These are phyloP conservation scores for Eupeodes luniger DNA, from an alignment of 2,888 invertebrate genomes.

Conservation along the genomic window DNA sequence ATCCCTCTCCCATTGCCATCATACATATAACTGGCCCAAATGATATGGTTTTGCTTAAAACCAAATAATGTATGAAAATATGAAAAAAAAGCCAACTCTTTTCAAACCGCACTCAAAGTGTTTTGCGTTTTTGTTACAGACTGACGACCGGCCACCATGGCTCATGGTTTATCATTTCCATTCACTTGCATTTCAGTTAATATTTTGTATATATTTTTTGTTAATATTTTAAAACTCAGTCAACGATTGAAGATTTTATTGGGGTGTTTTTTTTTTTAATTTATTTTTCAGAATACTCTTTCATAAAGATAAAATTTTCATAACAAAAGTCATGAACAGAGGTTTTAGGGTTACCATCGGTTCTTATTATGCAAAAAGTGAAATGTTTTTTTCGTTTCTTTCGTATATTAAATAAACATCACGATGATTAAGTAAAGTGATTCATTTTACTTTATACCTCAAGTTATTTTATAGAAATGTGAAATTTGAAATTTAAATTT, in stretches of 20 bases:
- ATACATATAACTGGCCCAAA: no score
- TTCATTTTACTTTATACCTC: no score
- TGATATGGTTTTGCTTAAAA: no score
- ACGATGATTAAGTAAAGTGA: no score
- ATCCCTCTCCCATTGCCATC: no score
- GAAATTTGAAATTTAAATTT: no score
- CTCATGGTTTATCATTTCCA: constrained; percentile 51
- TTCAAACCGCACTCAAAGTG: constrained; percentile 60
- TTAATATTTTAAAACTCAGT: neutral
- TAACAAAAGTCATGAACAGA: constrained; percentile 58
- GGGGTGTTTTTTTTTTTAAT: constrained; percentile 34
- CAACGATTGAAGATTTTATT: constrained; percentile 1
- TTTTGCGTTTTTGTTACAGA: constrained; percentile 61
- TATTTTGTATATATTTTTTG: neutral
- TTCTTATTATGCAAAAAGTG: neutral
- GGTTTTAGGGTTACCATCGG: constrained; percentile 25
- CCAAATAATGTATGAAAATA: neutral
- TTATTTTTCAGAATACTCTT: neutral
- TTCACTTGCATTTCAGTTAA: neutral
- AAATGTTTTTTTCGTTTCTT: no score
- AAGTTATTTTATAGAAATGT: no score
- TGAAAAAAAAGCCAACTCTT: constrained; percentile 25
- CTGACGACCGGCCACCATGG: neutral
- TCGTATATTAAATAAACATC: no score
- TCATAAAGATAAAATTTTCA: constrained; percentile 41